Evolutionary conservation across 2,113 vertebrate species (phyloP).

Genomic region (Scytalopus superciliaris): DNA sequence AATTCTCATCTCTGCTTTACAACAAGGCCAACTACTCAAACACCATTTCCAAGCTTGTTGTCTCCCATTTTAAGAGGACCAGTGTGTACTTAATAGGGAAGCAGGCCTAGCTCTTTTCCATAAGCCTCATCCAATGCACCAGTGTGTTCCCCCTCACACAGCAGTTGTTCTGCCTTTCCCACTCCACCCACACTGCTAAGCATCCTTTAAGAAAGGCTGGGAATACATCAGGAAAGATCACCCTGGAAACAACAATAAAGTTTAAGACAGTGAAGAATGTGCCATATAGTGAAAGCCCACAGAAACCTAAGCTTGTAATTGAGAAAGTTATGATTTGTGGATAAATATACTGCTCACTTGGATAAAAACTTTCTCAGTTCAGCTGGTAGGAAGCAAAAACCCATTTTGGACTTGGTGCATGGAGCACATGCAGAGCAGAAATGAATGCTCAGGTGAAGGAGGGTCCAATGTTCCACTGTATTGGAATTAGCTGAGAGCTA

Average conservation of each 20-base stretch:
- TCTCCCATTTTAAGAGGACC: neutral
- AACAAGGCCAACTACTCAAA: neutral
- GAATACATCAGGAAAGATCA: neutral
- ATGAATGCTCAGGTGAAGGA: neutral
- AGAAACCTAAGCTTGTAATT: neutral
- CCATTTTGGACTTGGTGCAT: fast-evolving
- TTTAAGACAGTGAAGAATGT: neutral
- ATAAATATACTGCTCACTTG: neutral
- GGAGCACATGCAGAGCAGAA: neutral
- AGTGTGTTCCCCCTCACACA: neutral
- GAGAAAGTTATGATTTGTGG: neutral
- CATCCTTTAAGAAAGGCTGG: neutral
- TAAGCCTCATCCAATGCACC: neutral
- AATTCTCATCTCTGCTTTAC: neutral
- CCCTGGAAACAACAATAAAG: neutral
- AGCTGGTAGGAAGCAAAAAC: neutral
- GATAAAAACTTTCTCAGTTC: neutral
- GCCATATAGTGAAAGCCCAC: neutral
- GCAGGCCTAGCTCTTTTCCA: neutral
- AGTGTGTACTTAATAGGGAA: neutral
- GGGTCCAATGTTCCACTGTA: neutral
- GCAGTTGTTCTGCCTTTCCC: neutral
- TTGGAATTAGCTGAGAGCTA: neutral
- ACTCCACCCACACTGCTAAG: neutral
- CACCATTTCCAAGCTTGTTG: neutral